Conservation (phyloP, 2,113 vertebrate species). For the Scolopax mira region DNA sequence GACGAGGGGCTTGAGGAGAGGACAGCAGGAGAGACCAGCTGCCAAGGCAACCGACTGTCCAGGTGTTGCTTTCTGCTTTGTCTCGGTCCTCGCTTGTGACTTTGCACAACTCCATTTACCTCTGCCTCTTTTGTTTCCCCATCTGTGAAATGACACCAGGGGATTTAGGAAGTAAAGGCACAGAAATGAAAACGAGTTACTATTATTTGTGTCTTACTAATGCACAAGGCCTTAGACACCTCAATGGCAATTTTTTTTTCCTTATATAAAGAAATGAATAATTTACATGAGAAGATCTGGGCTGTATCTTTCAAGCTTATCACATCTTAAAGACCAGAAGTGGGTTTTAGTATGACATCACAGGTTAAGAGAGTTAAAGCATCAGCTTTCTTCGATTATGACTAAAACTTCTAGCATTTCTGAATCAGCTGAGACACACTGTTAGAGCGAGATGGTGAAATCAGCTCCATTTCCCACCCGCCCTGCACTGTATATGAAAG, state of each 20-base stretch:
- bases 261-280: background rate
- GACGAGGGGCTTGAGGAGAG: background rate
- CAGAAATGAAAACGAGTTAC: background rate
- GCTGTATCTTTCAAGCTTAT: background rate
- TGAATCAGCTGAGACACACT: background rate
- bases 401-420: background rate
- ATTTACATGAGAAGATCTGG: background rate
- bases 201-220: background rate
- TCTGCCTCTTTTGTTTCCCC: background rate
- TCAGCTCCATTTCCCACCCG: background rate
- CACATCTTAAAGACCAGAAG: background rate
- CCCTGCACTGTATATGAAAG: background rate
- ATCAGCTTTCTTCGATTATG: background rate
- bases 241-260: background rate
- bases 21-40: background rate
- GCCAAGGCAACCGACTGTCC: background rate
- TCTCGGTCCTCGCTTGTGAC: background rate
- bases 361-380: slow-evolving; percentile 25
- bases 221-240: background rate
- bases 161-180: background rate
- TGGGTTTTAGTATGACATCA: background rate
- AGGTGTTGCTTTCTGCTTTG: background rate
- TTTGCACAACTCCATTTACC: background rate
- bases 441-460: background rate
- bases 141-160: background rate